Evolutionary conservation across 2,888 invertebrate species (phyloP).

Genomic region (Limnephilus lunatus): DNA sequence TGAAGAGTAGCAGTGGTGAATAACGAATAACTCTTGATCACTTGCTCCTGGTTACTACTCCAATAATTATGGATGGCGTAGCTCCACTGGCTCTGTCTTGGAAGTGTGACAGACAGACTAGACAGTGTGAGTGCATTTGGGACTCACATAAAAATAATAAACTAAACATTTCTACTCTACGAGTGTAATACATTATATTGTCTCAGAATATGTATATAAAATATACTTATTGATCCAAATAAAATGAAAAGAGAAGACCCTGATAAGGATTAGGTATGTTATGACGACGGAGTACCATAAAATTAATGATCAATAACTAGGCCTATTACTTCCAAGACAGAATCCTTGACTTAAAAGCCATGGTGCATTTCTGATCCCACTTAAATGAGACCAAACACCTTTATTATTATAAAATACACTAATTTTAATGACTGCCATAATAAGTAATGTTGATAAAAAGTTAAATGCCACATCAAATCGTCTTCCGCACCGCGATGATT

Average conservation of each 20-base stretch:
- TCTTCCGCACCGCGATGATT: not conserved
- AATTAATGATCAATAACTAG: not conserved
- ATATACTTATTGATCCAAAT: not conserved
- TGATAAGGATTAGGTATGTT: too few relatives aligned
- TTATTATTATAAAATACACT: not conserved
- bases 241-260: not conserved
- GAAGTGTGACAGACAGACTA: too few relatives aligned
- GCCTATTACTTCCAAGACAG: not conserved
- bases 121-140: too few relatives aligned
- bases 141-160: too few relatives aligned
- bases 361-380: not conserved
- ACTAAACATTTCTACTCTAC: too few relatives aligned
- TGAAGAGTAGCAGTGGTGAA: too few relatives aligned
- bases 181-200: not conserved
- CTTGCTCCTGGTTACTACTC: too few relatives aligned
- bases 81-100: too few relatives aligned
- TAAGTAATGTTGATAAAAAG: not conserved
- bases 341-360: not conserved
- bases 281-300: too few relatives aligned
- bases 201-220: not conserved
- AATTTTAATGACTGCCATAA: not conserved
- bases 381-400: not conserved
- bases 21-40: too few relatives aligned
- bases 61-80: too few relatives aligned
- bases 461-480: not conserved